These are phyloP conservation scores for Acleris literana DNA, from an alignment of 2,888 invertebrate species.

Conservation along the genomic window DNA sequence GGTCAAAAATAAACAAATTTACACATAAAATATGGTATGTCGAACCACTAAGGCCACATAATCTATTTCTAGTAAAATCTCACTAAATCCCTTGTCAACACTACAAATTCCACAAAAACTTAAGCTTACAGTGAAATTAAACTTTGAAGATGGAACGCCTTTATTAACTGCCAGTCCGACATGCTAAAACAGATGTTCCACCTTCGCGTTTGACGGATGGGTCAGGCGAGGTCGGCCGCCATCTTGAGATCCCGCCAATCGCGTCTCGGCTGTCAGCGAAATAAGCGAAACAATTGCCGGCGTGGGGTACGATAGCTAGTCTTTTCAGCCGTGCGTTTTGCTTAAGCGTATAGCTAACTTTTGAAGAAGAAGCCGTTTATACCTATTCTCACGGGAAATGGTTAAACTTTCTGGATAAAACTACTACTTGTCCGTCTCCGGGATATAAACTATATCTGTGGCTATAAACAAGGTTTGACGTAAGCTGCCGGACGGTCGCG, in stretches of 20 bases:
- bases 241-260: conserved; percentile 77
- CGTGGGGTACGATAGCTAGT: conserved; percentile 40
- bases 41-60: conserved; percentile 16
- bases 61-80: conserved; percentile 29
- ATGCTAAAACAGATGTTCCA: conserved; percentile 81
- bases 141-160: conserved; percentile 59
- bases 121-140: conserved; percentile 42
- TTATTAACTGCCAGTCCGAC: conserved; percentile 75
- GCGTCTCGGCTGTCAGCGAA: conserved; percentile 67
- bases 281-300: conserved; percentile 73
- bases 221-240: conserved; percentile 77
- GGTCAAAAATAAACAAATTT: not conserved
- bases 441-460: too few species aligned
- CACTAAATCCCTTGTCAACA: conserved; percentile 29
- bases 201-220: conserved; percentile 75
- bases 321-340: too few species aligned
- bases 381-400: too few species aligned
- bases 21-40: conserved; percentile 15
- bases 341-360: too few species aligned
- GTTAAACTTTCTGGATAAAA: too few species aligned
- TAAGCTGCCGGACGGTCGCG: too few species aligned
- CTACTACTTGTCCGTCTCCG: too few species aligned
- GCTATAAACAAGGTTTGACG: too few species aligned
- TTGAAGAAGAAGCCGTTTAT: too few species aligned
- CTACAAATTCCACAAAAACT: conserved; percentile 30